Conservation (phyloP, 1,140 invertebrate genomes). For the Antheraea mylitta region DNA sequence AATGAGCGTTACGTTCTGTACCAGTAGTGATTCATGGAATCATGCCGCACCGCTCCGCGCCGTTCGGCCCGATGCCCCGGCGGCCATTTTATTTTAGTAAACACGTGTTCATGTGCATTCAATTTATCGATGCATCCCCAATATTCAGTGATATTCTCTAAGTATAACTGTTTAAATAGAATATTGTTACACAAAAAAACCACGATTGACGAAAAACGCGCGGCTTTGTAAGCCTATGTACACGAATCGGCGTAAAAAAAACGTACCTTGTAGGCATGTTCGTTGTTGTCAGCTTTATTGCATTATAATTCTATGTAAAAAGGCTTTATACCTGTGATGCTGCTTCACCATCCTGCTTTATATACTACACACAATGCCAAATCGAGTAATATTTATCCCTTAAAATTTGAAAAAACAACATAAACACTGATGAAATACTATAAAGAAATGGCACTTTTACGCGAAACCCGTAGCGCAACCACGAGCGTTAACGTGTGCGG, state of each 20-base stretch:
- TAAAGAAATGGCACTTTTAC: slow-evolving; percentile 29
- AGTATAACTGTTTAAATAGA: not conserved
- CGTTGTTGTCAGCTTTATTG: too few species aligned
- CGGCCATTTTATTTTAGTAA: slow-evolving; percentile 70
- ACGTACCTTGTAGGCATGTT: too few species aligned
- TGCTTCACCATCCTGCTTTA: slow-evolving; percentile 48
- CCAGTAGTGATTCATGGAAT: slow-evolving; percentile 36
- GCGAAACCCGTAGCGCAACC: slow-evolving; percentile 48
- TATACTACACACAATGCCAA: too few species aligned
- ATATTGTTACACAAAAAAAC: not conserved
- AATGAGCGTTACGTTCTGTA: slow-evolving; percentile 19
- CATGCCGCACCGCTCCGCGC: slow-evolving; percentile 33
- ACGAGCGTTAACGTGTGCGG: slow-evolving; percentile 45
- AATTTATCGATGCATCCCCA: slow-evolving; percentile 30
- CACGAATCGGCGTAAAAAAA: too few species aligned
- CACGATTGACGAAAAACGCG: too few species aligned
- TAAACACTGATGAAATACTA: not conserved
- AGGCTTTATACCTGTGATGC: slow-evolving; percentile 57
- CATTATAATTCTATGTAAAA: too few species aligned
- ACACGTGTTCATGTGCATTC: slow-evolving; percentile 64
- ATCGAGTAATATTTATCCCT: too few species aligned
- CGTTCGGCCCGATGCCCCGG: slow-evolving; percentile 33
- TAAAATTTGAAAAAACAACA: not conserved
- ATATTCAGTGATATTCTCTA: not conserved
- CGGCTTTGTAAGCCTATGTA: too few species aligned